Evolutionary conservation across 2,797 vertebrate species (phyloP).

Genomic region (Hirundo rustica): DNA sequence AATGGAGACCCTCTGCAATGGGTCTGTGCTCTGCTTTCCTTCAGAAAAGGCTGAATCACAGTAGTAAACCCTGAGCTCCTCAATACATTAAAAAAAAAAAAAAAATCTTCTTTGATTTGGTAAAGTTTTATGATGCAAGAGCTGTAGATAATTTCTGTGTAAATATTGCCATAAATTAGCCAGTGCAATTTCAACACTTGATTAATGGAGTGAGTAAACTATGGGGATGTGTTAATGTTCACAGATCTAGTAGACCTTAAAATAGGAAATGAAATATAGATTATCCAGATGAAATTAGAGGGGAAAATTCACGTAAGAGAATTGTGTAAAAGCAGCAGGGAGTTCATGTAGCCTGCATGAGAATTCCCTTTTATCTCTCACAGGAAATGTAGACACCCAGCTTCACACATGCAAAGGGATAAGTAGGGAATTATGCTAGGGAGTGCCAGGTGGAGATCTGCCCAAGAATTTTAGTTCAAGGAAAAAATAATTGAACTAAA

Average conservation of each 20-base stretch:
- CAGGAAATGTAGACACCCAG: not conserved
- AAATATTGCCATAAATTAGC: conserved; percentile 46
- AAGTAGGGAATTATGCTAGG: not conserved
- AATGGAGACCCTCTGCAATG: not conserved
- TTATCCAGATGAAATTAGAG: not conserved
- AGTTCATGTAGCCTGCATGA: not conserved
- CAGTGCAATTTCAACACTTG: not conserved
- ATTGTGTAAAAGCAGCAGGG: not conserved
- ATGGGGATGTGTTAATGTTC: not conserved
- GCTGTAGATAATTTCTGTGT: not conserved
- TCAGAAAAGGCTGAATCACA: not conserved
- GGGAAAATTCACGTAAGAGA: not conserved
- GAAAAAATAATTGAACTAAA: not conserved
- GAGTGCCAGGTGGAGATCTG: conserved; percentile 6
- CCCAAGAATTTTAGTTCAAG: not conserved
- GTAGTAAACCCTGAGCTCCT: not conserved
- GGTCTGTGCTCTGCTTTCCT: not conserved
- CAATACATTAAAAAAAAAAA: not conserved
- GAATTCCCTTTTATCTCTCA: not conserved
- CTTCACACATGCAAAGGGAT: not conserved
- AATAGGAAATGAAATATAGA: not conserved
- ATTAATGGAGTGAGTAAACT: conserved; percentile 28
- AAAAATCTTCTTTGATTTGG: not conserved
- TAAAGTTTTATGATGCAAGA: not conserved
- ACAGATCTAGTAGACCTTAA: not conserved